Conservation (phyloP, 2,113 vertebrate genomes). For the Corynorhinus townsendii region DNA sequence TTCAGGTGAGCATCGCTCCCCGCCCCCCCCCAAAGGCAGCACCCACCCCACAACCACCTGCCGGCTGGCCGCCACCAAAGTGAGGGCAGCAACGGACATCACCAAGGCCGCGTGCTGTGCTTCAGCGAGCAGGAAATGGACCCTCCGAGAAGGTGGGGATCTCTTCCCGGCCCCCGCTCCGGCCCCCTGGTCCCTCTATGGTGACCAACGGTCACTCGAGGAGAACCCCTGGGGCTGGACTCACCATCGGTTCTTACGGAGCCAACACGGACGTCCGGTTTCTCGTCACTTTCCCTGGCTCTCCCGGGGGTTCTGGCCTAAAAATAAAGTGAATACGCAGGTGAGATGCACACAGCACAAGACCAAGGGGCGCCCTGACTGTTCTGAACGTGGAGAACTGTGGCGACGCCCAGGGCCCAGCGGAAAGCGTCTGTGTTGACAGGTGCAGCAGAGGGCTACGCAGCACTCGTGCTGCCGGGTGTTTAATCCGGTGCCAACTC, state of each 20-base stretch:
- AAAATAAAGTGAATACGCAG: not conserved
- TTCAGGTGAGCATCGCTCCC: too few relatives aligned
- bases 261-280: not conserved
- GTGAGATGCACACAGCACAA: not conserved
- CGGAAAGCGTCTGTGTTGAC: accelerated
- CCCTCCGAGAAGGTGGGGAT: not conserved
- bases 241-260: not conserved
- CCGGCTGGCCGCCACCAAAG: not conserved
- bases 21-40: not conserved
- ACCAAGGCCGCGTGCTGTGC: accelerated
- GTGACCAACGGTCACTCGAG: accelerated
- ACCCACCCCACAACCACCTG: not conserved
- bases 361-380: not conserved
- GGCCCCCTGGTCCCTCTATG: accelerated
- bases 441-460: accelerated
- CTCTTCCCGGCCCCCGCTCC: not conserved
- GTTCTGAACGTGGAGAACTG: accelerated
- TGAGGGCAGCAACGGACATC: accelerated
- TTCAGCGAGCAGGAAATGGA: not conserved
- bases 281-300: not conserved
- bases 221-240: accelerated
- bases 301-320: not conserved
- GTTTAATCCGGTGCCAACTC: not conserved
- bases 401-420: accelerated
- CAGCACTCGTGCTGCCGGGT: accelerated